phyloP scores from a whole-genome alignment of 2,113 vertebrate species.

The Lichenostomus cassidix region DNA sequence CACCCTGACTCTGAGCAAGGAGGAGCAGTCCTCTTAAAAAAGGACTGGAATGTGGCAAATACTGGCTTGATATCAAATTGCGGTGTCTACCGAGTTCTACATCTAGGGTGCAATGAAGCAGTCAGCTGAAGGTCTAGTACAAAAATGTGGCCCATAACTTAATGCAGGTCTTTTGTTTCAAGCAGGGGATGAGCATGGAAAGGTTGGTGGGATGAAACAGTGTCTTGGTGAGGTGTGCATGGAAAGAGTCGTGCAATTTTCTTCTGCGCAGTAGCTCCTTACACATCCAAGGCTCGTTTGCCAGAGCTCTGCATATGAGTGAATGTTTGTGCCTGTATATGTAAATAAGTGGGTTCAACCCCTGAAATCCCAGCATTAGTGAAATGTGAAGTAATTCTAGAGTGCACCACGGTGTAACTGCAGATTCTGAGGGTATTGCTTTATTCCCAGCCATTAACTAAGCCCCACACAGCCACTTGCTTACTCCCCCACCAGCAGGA shows the following conservation, averaged over 20 bases:
- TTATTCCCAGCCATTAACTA: background rate
- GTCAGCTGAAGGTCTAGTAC: background rate
- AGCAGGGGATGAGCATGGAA: background rate
- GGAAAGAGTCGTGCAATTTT: background rate
- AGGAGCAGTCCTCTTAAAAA: background rate
- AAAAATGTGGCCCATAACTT: background rate
- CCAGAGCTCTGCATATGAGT: background rate
- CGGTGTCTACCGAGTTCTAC: background rate
- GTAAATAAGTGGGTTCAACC: background rate
- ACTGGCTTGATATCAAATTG: background rate
- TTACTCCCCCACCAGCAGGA: background rate
- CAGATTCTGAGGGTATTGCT: background rate
- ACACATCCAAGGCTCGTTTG: background rate
- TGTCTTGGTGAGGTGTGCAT: background rate
- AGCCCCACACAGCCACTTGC: accelerated
- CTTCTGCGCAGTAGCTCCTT: background rate
- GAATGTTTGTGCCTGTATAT: background rate
- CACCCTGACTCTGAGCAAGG: background rate
- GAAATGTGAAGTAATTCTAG: background rate
- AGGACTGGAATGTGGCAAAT: background rate
- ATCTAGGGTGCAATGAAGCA: background rate
- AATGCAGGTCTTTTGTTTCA: background rate
- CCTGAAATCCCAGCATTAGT: background rate
- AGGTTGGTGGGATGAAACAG: background rate
- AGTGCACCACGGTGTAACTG: background rate